Base-by-base conservation (phyloP, 2,888 invertebrate genomes). In the Idaea straminata region DNA sequence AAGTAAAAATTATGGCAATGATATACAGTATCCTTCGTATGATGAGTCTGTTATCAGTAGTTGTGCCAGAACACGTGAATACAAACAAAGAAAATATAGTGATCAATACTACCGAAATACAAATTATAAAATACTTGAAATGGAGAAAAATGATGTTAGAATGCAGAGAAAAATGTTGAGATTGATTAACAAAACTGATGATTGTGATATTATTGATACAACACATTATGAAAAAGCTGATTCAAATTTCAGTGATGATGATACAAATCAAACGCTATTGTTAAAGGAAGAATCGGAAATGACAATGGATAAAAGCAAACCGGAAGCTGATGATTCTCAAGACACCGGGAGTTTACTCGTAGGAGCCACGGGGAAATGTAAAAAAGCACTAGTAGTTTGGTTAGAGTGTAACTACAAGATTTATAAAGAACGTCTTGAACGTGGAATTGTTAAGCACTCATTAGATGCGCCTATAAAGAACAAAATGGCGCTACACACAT, bases 401-500 rank as follows among this genome's bases (percentile, higher is more conserved):
- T 78, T 92, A 63, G 89, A 87, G 77, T 69, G 74, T 13, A 84
- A 83, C 77, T 91, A 89, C 68, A 87, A 88, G 76, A 69, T 78
- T 62, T 87, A 87, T 72, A 90, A 86, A 78, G 71, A 85, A 66
- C 77, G 81, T 35, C 59, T 78, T 25, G 77, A 74, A 36, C 65
- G 72, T 64, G 87, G 88, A n/a, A 60, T 78, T 63, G 61, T 75
- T 5, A 86, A 79, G 75, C 76, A 74, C 63, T 69, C 74, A 6
- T 74, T 92, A 68, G 83, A 82, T 62, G 80, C 87, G 57, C 91
- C 91, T 3, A 78, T 72, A 69, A 67, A 62, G 62, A 86, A 87
- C 3, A 88, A 85, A 81, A 68, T 88, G 47, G 81, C 81, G 57
- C 72, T 88, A 67, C 84, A 88, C 72, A 79, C 83, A 0, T 91